Base-by-base conservation (phyloP, 92 coral and sea anemone species). In the Chrysogorgia sp. region DNA sequence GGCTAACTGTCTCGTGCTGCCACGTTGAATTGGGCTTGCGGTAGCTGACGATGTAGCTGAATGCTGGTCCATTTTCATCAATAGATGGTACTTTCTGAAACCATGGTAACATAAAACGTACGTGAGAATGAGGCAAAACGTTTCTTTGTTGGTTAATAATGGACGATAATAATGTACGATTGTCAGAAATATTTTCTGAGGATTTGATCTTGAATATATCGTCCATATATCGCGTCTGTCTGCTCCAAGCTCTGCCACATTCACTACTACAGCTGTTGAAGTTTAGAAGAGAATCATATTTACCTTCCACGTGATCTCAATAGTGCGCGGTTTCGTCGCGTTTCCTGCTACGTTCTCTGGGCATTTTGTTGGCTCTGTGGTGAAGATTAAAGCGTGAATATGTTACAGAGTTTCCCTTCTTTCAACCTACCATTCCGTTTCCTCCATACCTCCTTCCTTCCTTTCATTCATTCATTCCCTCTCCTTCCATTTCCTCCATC, bases 301-400 rank as follows among this genome's bases (percentile, higher is more conserved):
- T 81, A 81, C 85, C 81, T 71, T 62, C 85, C 85, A 81, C 3
- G 69, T 53, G 21, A 81, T 53, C 12, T 19, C 19, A 15, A 81
- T 37, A 21, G 47, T 47, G 12, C 50, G 63, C 17, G 74, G 85
- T 37, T 2, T 24, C 0, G 43, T 3, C 32, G 74, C 59, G 4
- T 40, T 56, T 34, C 66, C 66, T 56, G 19, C 33, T 29, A 72
- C 64, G 33, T 33, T 28, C 23, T n/a, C 12, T 22, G 79, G 79
- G 43, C 79, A 72, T 14, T 49, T 40, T 72, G 31, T 17, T 13
- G 79, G 79, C 55, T 20, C 79, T 72, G 22, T 2, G 26, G 19
- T 32, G 17, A 10, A 13, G 21, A 20, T 32, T 10, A 33, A 34
- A 31, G 1, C 10, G 25, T 32, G 10, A 30, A 10, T 32, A 37